phyloP scores from a whole-genome alignment of 2,113 vertebrate species.

The Pluvialis apricaria region DNA sequence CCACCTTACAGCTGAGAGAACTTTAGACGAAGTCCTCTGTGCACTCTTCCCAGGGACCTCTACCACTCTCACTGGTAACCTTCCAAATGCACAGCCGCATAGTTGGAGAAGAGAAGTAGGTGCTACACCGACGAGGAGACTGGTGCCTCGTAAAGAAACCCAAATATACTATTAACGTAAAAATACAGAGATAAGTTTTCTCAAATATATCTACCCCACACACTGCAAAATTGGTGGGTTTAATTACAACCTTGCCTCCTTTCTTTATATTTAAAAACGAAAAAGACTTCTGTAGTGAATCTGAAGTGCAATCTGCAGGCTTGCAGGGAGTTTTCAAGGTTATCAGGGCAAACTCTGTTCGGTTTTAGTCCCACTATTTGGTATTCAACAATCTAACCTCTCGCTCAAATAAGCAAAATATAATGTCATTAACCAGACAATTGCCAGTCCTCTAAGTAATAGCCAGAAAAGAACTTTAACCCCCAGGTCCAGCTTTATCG shows the following conservation, averaged over 20 bases:
- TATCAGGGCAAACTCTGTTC: background rate
- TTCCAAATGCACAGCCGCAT: accelerated
- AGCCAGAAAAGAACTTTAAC: background rate
- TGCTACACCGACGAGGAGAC: background rate
- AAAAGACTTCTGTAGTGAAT: background rate
- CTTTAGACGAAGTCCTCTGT: background rate
- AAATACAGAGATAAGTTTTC: background rate
- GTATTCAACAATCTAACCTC: background rate
- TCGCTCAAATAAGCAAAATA: background rate
- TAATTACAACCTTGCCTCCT: background rate
- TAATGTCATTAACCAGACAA: background rate
- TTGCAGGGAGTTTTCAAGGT: background rate
- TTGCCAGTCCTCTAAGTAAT: background rate
- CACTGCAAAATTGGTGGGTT: background rate
- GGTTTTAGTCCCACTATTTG: background rate
- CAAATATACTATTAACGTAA: background rate
- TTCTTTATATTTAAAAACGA: background rate
- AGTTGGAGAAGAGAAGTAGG: background rate
- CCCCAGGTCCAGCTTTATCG: background rate
- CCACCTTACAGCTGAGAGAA: background rate
- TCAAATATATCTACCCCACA: background rate
- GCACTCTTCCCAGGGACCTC: background rate
- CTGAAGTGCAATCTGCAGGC: background rate
- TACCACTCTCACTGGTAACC: background rate
- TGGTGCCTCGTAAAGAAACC: background rate